These are phyloP conservation scores for Dascillus cervinus DNA, from an alignment of 2,888 invertebrate genomes.

Conservation along the genomic window DNA sequence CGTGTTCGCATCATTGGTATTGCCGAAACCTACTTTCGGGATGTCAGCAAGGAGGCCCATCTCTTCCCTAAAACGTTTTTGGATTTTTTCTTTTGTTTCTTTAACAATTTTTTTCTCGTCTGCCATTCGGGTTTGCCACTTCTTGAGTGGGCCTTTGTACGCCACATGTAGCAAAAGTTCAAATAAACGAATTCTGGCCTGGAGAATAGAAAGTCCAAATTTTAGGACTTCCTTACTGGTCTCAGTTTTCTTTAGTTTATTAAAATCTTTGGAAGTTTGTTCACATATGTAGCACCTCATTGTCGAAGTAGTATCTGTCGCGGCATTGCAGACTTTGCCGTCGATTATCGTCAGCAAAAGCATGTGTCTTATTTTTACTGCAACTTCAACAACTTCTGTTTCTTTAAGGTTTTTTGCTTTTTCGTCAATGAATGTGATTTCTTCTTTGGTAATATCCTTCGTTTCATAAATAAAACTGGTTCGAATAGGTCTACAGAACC, in stretches of 20 bases:
- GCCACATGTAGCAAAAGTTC: slow-evolving; percentile 23
- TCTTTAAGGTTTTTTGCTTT: slow-evolving; percentile 11
- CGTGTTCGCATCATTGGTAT: slow-evolving; percentile 14
- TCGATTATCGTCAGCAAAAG: slow-evolving; percentile 21
- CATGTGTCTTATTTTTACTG: slow-evolving; percentile 11
- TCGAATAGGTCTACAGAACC: too few species aligned
- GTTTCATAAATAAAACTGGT: slow-evolving; percentile 16
- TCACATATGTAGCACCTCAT: slow-evolving; percentile 15
- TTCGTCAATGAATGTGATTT: too few species aligned
- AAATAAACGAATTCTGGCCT: slow-evolving; percentile 19
- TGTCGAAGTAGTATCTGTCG: slow-evolving; percentile 12
- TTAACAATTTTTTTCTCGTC: too few species aligned
- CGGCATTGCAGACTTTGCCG: slow-evolving; percentile 20
- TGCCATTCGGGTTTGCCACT: slow-evolving; percentile 19
- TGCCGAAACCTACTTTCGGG: slow-evolving; percentile 13
- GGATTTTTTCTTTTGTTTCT: too few species aligned
- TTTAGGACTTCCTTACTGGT: too few species aligned
- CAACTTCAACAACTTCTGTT: slow-evolving; percentile 8
- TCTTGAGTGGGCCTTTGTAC: slow-evolving; percentile 16
- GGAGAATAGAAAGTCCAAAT: slow-evolving; percentile 19
- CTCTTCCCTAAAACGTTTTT: slow-evolving; percentile 14
- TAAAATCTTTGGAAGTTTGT: slow-evolving; percentile 19
- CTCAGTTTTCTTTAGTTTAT: slow-evolving; percentile 13
- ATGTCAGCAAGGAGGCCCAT: slow-evolving; percentile 11
- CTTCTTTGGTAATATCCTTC: too few species aligned